A percentile compares a stretch with the other conserved stretches of the same genome.
Evolutionary conservation across 2,797 vertebrate species (phyloP).

Genomic region (Fratercula arctica): DNA sequence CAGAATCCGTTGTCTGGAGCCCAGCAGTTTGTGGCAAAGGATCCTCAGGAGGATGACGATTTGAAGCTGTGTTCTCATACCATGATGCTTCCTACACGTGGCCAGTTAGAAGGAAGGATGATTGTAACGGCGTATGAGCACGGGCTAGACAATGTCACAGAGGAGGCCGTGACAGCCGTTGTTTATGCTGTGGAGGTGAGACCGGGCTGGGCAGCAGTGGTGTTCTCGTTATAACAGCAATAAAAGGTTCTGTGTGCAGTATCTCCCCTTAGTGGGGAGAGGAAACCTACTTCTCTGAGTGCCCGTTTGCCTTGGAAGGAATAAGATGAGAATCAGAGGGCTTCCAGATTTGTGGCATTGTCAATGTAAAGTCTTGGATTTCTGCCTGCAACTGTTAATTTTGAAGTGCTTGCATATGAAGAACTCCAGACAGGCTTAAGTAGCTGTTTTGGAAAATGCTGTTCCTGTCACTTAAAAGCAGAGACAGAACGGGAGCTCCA

Average conservation of each 20-base stretch:
- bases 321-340: background rate
- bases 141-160: constrained; percentile 92
- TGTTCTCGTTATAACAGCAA: background rate
- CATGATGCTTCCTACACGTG: constrained; percentile 90
- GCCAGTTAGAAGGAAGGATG: constrained; percentile 97
- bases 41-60: constrained; percentile 91
- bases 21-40: constrained; percentile 90
- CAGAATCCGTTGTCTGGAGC: constrained; percentile 92
- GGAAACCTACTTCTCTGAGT: background rate
- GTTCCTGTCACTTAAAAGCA: background rate
- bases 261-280: background rate
- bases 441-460: background rate
- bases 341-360: background rate
- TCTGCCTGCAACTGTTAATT: background rate
- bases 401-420: background rate
- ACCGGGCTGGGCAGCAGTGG: background rate
- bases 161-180: constrained; percentile 89
- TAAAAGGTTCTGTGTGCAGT: background rate
- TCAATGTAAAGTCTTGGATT: background rate
- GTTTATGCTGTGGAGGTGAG: constrained; percentile 90
- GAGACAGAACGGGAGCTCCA: background rate
- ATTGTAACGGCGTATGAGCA: constrained; percentile 95
- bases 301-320: background rate
- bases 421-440: background rate
- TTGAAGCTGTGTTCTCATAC: constrained; percentile 95